Base-by-base conservation (phyloP, 2,113 vertebrate genomes). In the Chionomys nivalis region DNA sequence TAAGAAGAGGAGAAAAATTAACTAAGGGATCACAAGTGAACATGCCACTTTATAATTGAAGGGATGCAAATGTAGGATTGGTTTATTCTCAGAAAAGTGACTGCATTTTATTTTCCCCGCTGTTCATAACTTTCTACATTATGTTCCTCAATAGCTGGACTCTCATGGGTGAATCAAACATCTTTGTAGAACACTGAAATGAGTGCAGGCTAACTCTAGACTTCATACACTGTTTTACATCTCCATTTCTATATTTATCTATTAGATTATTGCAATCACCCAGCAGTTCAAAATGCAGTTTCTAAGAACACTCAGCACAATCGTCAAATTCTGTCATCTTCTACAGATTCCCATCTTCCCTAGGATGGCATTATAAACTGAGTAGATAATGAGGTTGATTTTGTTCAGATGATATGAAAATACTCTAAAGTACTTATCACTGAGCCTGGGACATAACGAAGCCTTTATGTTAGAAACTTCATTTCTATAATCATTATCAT, bases 391-490 rank as follows among this genome's bases (percentile, higher is more conserved):
- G n/a, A 94, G 13, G 19, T 91, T 85, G 78, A 55, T 73, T 94
- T 26, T 70, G 9, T 73, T 39, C 96, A 68, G n/a, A 91, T 93
- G 85, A 81, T 73, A 55, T 44, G 33, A 92, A 49, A 61, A 83
- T 83, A 66, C 66, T 24, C 42, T 55, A 79, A 94, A 88, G 21
- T 26, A 31, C 24, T 66, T 76, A 81, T 7, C 55, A 88, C 61
- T 5, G 12, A 66, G 11, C 44, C 44, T 36, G 77, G 16, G 49
- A 9, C 76, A 88, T 72, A 86, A 49, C 44, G 63, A 78, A 39
- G 4, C 28, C 88, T 94, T 93, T 73, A 17, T 94, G 31, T 89
- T 81, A 91, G 28, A 77, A 52, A 73, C 47, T 91, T 95, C 47
- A 72, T 90, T 95, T 81, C 66, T 70, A 42, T 55, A 28, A 65